Base-by-base conservation (phyloP, 2,113 vertebrate species). In the Panthera leo region DNA sequence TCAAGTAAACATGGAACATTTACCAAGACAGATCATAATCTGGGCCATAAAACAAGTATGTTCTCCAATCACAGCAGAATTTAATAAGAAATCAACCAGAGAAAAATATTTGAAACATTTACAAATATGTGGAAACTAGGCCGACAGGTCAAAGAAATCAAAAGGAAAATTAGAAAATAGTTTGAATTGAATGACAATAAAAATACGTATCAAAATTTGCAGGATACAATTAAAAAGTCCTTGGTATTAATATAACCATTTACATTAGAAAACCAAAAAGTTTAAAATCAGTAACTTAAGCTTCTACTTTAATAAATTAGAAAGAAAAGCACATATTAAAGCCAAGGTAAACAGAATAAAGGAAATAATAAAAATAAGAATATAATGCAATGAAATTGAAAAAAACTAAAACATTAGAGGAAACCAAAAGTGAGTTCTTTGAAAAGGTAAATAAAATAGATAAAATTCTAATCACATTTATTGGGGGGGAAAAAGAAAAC, bases 71-170 rank as follows among this genome's bases (percentile, higher is more conserved):
- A 75, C 34, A 53, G 78, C 19, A 89, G 68, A 89, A 94, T 53
- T 94, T 83, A 89, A 34, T 42, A 75, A 89, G 53, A 51, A 48
- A 88, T 88, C 63, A 80, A 80, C 13, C 4, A 78, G 34, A 71
- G 31, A 94, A 93, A 76, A 51, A 42, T 89, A 65, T 10, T 5
- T 53, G n/a, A 53, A 94, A 94, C 73, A 34, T 84, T 63, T 53
- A 89, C 42, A 89, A 65, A 75, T 94, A 84, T 53, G 23, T 92
- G 58, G 25, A 84, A 89, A 84, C 85, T 76, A 89, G 84, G 68
- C 68, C 23, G 3, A 39, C 9, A 76, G 31, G 16, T 58, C 39
- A 87, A 61, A 65, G 51, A 88, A 70, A 80, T 94, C 36, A 80
- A 80, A 70, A 48, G 63, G 18, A 58, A 39, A 53, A 70, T 61